phyloP scores from a whole-genome alignment of 2,113 vertebrate genomes.

The Callipepla squamata region DNA sequence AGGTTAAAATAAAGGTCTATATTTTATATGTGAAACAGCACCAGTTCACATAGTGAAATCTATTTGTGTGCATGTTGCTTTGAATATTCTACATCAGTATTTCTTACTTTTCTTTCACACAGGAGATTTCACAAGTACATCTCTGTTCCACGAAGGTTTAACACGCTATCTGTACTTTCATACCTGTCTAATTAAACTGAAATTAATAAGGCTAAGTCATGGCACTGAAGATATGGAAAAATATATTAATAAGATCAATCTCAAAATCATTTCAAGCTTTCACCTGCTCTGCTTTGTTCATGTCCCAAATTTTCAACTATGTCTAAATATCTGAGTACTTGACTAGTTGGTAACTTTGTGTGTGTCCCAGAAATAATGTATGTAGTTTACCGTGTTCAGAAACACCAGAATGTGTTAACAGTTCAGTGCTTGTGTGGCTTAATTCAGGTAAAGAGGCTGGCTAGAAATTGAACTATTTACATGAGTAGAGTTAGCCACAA shows the following conservation, averaged over 20 bases:
- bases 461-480: background rate
- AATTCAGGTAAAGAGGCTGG: background rate
- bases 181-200: slow-evolving; percentile 1
- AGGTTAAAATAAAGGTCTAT: background rate
- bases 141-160: slow-evolving; percentile 33
- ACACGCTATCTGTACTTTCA: slow-evolving; percentile 20
- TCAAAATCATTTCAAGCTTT: slow-evolving; percentile 20
- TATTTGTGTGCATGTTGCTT: background rate
- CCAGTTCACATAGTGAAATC: background rate
- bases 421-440: background rate
- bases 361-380: background rate
- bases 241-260: background rate
- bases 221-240: background rate
- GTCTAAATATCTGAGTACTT: slow-evolving; percentile 13
- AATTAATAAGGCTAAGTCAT: slow-evolving; percentile 20
- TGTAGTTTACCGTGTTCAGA: background rate
- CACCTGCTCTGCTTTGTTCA: background rate
- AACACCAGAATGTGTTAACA: background rate
- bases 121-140: background rate
- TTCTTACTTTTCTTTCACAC: background rate
- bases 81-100: background rate
- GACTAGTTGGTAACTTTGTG: background rate
- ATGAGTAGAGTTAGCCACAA: background rate
- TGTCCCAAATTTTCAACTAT: background rate
- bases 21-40: slow-evolving; percentile 1